Base-by-base conservation (phyloP, 1,140 invertebrate genomes). In the Ditylenchus dipsaci region DNA sequence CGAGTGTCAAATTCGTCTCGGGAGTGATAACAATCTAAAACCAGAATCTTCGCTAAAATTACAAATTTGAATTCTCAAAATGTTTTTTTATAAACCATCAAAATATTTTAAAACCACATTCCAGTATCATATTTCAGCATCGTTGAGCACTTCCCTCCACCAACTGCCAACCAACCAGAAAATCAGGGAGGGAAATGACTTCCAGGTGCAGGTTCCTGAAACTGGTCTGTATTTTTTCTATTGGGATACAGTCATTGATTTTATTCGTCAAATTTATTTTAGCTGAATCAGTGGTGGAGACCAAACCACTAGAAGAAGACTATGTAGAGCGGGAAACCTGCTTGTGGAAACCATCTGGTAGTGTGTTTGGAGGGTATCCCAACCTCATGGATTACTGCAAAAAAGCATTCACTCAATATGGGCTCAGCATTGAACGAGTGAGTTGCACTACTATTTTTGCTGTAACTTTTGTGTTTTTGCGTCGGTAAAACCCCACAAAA, bases 371-470 rank as follows among this genome's bases (percentile, higher is more conserved):
- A 38, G 26, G 29, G 7, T 67, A 70, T 27, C n/a, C 19, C 9
- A 17, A 70, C 26, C 11, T 70, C 5, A 30, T 23, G 26, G 43
- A 70, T 8, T 70, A 57, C 68, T 69, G 67, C n/a, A 17, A 26
- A 11, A 30, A 38, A 21, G 68, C 68, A 5, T 26, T 11, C 9
- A 30, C 43, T 9, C n/a, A 70, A 27, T 71, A 42, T 47, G 68
- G 63, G 13, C n/a, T 70, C 9, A 43, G 58, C 29, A 23, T 53
- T 38, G 63, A 70, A 9, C 57, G 65, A 42, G 68, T 70, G 9
- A 11, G 13, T 26, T 67, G 29, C 21, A n/a, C n/a, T n/a, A n/a
- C n/a, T n/a, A n/a, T n/a, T n/a, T n/a, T n/a, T n/a, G n/a, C n/a
- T n/a, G n/a, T n/a, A n/a, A n/a, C n/a, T n/a, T n/a, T n/a, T n/a